Base-by-base conservation (phyloP, 92 coral and sea anemone species). In the Desmophyllum pertusum region DNA sequence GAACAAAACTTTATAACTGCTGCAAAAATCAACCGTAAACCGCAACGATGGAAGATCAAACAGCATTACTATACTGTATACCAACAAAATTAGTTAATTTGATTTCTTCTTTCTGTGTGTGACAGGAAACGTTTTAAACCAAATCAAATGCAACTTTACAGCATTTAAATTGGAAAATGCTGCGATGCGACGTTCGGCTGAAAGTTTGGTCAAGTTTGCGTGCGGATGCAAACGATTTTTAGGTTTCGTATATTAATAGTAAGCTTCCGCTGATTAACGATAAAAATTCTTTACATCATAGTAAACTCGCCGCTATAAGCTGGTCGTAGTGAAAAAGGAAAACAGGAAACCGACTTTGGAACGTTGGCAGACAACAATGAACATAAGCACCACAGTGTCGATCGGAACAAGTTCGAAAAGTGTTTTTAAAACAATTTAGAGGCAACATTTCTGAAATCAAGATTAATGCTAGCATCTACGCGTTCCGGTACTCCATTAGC, bases 281-380 rank as follows among this genome's bases (percentile, higher is more conserved):
- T 50, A 48, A 74, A 50, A 48, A 15, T 11, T 72, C 6, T 72
- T 45, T 29, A 27, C 77, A 27, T 33, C 63, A 33, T 7, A 3
- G 11, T 55, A 55, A 36, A 10, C 39, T 23, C 14, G 61, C 48
- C 13, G 31, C 29, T 23, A 61, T 79, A 33, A 78, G 21, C 41
- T 43, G 42, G 63, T 33, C 45, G 8, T 6, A 45, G 75, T 30
- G 45, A 66, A 21, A 25, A 67, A 14, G 19, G 36, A 72, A 72
- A 79, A 65, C 31, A 45, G 84, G 64, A 65, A 65, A 45, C 38
- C 84, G 43, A 61, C 69, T 57, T 23, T n/a, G 35, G 23, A 55
- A n/a, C 25, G 38, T 10, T 50, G 57, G 72, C 71, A 25, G 71
- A 78, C 41, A 63, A 29, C 82, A 78, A 61, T 10, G 80, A 75